A percentile compares a stretch with the other conserved stretches of the same genome.
phyloP scores from a whole-genome alignment of 2,888 invertebrate genomes.

The Eucriotettix oculatus region DNA sequence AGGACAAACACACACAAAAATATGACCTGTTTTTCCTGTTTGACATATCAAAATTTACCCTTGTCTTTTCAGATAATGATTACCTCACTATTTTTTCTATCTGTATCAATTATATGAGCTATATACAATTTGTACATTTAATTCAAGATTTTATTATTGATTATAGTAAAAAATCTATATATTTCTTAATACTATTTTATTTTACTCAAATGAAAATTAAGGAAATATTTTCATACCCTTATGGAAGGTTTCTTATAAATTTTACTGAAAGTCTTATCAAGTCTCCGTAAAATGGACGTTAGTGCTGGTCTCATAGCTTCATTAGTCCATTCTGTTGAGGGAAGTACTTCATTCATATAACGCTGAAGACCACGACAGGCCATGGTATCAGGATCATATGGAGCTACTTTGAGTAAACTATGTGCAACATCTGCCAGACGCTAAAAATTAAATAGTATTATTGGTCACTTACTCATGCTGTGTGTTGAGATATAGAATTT shows the following conservation, averaged over 20 bases:
- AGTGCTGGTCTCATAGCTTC: slow-evolving; percentile 82
- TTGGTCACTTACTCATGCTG: not conserved
- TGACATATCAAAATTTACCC: no score
- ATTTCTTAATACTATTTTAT: not conserved
- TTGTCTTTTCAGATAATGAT: no score
- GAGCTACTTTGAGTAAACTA: slow-evolving; percentile 89
- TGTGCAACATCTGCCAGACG: slow-evolving; percentile 93
- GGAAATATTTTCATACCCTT: slow-evolving; percentile 34
- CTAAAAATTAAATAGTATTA: slow-evolving; percentile 29
- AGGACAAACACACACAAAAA: no score
- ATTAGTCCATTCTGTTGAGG: slow-evolving; percentile 91
- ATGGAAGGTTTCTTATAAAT: slow-evolving; percentile 93
- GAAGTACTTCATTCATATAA: slow-evolving; percentile 83
- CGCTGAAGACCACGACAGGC: slow-evolving; percentile 82
- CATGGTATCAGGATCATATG: slow-evolving; percentile 96
- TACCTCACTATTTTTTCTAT: no score
- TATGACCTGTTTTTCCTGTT: no score
- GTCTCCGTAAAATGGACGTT: slow-evolving; percentile 72
- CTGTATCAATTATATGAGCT: no score
- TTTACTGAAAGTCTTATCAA: slow-evolving; percentile 94
- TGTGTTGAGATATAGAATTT: not conserved
- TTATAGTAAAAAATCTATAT: not conserved
- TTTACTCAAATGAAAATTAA: not conserved
- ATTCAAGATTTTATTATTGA: no score
- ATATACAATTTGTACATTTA: no score